These are phyloP conservation scores for Anoncus sp. DNA, from an alignment of 2,888 invertebrate species.

Conservation along the genomic window DNA sequence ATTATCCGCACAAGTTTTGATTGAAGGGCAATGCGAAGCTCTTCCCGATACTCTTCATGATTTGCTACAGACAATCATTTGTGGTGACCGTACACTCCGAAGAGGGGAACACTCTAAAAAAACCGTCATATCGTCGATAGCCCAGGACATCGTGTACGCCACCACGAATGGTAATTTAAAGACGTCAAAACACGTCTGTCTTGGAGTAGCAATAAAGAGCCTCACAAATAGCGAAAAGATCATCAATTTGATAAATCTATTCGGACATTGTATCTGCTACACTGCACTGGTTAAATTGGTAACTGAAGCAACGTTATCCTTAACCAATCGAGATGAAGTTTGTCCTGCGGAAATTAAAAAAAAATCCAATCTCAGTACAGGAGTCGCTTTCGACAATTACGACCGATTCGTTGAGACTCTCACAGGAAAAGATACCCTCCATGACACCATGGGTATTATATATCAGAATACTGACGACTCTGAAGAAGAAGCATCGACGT, in stretches of 20 bases:
- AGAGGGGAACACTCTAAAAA: slow-evolving; percentile 53
- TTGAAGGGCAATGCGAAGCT: slow-evolving; percentile 67
- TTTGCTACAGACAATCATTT: slow-evolving; percentile 65
- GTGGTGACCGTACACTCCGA: slow-evolving; percentile 64
- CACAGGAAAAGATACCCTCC: slow-evolving; percentile 58
- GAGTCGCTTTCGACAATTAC: slow-evolving; percentile 66
- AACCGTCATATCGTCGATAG: slow-evolving; percentile 63
- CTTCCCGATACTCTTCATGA: slow-evolving; percentile 66
- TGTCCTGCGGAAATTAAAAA: slow-evolving; percentile 73
- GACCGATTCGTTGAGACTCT: slow-evolving; percentile 65
- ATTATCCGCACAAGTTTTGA: slow-evolving; percentile 68
- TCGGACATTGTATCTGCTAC: slow-evolving; percentile 75
- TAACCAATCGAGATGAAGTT: slow-evolving; percentile 54
- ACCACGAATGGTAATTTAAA: slow-evolving; percentile 65
- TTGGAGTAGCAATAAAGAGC: slow-evolving; percentile 75
- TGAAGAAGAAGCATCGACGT: slow-evolving; percentile 17
- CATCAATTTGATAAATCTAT: slow-evolving; percentile 72
- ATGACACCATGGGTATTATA: slow-evolving; percentile 34
- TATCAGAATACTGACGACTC: slow-evolving; percentile 55
- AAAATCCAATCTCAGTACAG: slow-evolving; percentile 68
- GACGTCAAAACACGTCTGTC: slow-evolving; percentile 71
- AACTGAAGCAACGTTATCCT: slow-evolving; percentile 72
- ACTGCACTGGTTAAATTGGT: slow-evolving; percentile 74
- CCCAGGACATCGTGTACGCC: slow-evolving; percentile 71
- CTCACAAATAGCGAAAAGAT: slow-evolving; percentile 70